Evolutionary conservation across 2,888 invertebrate species (phyloP), one percentile per base, ranked within the genome.

Genomic region (Rhagonycha fulva): DNA sequence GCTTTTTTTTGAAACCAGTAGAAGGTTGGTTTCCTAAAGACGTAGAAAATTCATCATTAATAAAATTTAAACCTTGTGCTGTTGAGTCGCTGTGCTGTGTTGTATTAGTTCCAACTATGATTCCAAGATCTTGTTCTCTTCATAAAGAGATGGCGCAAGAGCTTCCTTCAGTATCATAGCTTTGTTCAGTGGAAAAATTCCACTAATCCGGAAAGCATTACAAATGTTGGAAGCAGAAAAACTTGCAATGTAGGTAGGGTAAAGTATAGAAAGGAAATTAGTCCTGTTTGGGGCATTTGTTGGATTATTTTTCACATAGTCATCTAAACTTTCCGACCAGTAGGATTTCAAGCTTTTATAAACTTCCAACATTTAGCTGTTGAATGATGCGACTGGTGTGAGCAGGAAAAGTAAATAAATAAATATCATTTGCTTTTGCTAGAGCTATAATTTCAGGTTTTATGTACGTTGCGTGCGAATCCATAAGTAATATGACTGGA

Each of bases 361-460:
- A 0, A 72, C 67, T 4, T n/a, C 72, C 72, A 4, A 72, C 72
- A 14, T 72, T 60, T 10, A 72, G 47, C 0, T 68, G 68, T 14
- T 73, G 73, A 9, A 73, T 11, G 12, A 73, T 19, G 14, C 68
- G 68, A 26, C 62, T 73, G 14, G 68, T 73, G 11, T 73, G 68
- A 11, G 73, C 60, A 11, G 68, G 68, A 24, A 73, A 73, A 4
- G 24, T 73, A 19, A 73, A 62, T 11, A 60, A 62, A 24, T 73
- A 62, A 26, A 72, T 62, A 32, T 69, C 7, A 62, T 69, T 74
- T 23, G 62, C n/a, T 32, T 10, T 5, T 19, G 72, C 62, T n/a
- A 73, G 11, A 62, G 12, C 14, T 9, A 68, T 60, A 11, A 61
- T 26, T 47, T 24, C 62, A 23, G 62, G 68, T 30, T 28, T 68